phyloP scores from a whole-genome alignment of 1,140 invertebrate species.

The Drosophila micromelanica region DNA sequence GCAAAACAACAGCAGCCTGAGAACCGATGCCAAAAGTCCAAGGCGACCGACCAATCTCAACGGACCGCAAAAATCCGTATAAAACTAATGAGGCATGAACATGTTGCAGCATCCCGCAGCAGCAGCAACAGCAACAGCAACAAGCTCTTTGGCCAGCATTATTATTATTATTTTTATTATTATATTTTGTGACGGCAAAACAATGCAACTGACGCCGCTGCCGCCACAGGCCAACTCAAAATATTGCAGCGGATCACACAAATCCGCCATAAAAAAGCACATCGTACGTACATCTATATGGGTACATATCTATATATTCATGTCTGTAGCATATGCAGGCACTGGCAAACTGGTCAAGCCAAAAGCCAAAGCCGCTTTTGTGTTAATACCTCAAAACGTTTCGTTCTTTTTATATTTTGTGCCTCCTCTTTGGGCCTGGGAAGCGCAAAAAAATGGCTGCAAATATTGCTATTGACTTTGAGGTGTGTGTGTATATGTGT shows the following conservation, averaged over 20 bases:
- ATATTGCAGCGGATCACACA: constrained; percentile 83
- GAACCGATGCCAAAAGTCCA: constrained; percentile 58
- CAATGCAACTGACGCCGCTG: constrained; percentile 63
- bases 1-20: constrained; percentile 45
- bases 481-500: constrained; percentile 23
- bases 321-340: constrained; percentile 14
- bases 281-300: constrained; percentile 5
- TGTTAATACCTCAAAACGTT: constrained; percentile 73
- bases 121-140: constrained; percentile 39
- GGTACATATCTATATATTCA: constrained; percentile 9
- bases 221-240: constrained; percentile 51
- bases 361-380: constrained; percentile 78
- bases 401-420: constrained; percentile 24
- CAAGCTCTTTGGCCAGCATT: constrained; percentile 50
- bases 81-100: constrained; percentile 83
- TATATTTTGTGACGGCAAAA: constrained; percentile 50
- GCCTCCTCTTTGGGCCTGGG: constrained; percentile 26
- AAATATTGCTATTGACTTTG: constrained; percentile 75
- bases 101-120: constrained; percentile 67
- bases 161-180: constrained; percentile 76
- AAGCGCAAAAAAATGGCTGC: constrained; percentile 71
- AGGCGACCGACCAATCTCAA: constrained; percentile 58
- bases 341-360: constrained; percentile 55
- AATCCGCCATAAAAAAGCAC: constrained; percentile 77
- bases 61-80: constrained; percentile 79